Evolutionary conservation across 1,140 invertebrate genomes (phyloP).

Genomic region (Diabrotica undecimpunctata): DNA sequence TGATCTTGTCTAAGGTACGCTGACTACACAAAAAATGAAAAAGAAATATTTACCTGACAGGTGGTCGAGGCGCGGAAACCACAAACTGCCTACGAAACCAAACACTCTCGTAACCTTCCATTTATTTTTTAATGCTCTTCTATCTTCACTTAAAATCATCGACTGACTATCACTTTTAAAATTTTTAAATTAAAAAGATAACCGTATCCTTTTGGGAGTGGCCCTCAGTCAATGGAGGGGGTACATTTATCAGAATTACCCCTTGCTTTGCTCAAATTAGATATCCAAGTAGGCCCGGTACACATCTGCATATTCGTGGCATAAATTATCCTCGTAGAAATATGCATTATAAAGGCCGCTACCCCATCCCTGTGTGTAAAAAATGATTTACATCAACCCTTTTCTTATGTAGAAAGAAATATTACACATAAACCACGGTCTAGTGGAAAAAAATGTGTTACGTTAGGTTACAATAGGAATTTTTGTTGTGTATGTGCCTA

Average conservation of each 20-base stretch:
- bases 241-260: constrained; percentile 13
- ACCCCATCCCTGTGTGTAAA: constrained; percentile 10
- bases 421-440: constrained; percentile 34
- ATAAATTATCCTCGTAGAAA: constrained; percentile 16
- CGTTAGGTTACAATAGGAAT: constrained; percentile 24
- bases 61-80: not conserved
- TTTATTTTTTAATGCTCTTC: constrained; percentile 5
- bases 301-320: constrained; percentile 20
- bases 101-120: not conserved
- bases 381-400: constrained; percentile 10
- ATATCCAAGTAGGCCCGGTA: constrained; percentile 5
- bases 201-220: constrained; percentile 8
- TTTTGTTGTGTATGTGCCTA: constrained; percentile 8
- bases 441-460: constrained; percentile 29
- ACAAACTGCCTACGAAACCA: not conserved
- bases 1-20: no score
- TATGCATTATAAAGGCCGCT: constrained; percentile 12
- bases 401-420: constrained; percentile 20
- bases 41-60: not conserved
- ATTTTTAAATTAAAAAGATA: constrained; percentile 13
- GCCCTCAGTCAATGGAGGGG: not conserved
- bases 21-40: not conserved
- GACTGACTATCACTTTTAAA: constrained; percentile 8
- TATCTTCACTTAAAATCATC: constrained; percentile 8
- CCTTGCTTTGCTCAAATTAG: constrained; percentile 13